These are phyloP conservation scores for Copsychus sechellarum DNA, from an alignment of 2,113 vertebrate genomes.

Conservation along the genomic window DNA sequence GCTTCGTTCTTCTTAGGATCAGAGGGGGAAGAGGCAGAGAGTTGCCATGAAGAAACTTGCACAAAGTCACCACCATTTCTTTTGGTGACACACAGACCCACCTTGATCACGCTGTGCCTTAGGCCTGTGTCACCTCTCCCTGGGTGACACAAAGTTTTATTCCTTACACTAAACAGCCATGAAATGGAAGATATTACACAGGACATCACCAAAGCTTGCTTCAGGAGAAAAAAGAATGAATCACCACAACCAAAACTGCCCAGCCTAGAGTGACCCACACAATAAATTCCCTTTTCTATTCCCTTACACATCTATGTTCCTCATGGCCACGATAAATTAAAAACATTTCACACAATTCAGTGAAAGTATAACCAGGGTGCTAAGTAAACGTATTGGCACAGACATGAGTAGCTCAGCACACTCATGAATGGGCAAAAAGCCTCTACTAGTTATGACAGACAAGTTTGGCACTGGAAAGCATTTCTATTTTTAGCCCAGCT, in stretches of 20 bases:
- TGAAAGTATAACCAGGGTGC: neutral
- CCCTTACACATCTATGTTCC: neutral
- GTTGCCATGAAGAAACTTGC: neutral
- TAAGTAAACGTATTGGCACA: neutral
- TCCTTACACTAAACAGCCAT: neutral
- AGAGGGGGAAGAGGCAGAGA: neutral
- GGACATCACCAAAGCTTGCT: neutral
- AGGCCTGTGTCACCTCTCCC: neutral
- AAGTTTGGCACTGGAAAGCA: neutral
- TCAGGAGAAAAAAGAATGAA: neutral
- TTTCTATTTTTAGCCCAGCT: conserved; percentile 15
- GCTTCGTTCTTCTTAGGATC: neutral
- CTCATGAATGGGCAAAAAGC: neutral
- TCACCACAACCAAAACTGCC: neutral
- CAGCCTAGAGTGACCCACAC: neutral
- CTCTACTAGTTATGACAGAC: neutral
- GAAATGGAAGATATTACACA: neutral
- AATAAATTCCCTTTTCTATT: neutral
- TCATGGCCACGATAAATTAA: neutral
- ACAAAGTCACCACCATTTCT: neutral
- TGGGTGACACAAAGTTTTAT: neutral
- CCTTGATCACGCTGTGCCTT: neutral
- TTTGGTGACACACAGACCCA: neutral
- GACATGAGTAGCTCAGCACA: neutral
- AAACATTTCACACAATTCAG: neutral